Conservation (phyloP, 2,113 vertebrate genomes). For the Festucalex cinctus region DNA sequence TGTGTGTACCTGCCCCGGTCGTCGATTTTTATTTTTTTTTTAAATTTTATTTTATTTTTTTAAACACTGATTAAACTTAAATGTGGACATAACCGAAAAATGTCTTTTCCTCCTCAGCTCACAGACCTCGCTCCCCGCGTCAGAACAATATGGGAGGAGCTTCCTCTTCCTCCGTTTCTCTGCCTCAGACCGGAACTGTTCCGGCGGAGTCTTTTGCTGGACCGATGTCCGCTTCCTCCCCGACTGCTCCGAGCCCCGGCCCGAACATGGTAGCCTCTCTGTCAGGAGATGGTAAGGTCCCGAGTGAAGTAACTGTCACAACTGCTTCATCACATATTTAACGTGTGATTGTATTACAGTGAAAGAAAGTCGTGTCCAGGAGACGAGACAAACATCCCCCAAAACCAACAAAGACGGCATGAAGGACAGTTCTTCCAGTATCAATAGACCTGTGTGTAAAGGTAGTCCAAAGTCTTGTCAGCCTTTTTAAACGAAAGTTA, state of each 20-base stretch:
- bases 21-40: too few species aligned
- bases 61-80: neutral
- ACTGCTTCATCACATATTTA: neutral
- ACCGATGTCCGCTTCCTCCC: slow-evolving; percentile 82
- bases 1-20: too few species aligned
- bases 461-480: slow-evolving; percentile 65
- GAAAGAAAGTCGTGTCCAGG: slow-evolving; percentile 91
- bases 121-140: slow-evolving; percentile 94
- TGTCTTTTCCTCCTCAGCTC: slow-evolving; percentile 73
- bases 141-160: slow-evolving; percentile 80
- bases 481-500: neutral
- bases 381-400: slow-evolving; percentile 88
- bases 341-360: slow-evolving; percentile 59
- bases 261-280: slow-evolving; percentile 84
- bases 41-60: too few species aligned
- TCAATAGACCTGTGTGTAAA: slow-evolving; percentile 88
- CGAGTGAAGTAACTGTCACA: neutral
- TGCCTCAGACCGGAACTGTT: slow-evolving; percentile 82
- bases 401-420: slow-evolving; percentile 87
- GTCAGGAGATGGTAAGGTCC: slow-evolving; percentile 80
- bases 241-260: slow-evolving; percentile 86
- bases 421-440: slow-evolving; percentile 85
- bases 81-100: neutral
- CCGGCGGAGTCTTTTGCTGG: slow-evolving; percentile 80
- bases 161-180: slow-evolving; percentile 78